Base-by-base conservation (phyloP, 1,140 invertebrate genomes). In the Pachypeltis micranthus region DNA sequence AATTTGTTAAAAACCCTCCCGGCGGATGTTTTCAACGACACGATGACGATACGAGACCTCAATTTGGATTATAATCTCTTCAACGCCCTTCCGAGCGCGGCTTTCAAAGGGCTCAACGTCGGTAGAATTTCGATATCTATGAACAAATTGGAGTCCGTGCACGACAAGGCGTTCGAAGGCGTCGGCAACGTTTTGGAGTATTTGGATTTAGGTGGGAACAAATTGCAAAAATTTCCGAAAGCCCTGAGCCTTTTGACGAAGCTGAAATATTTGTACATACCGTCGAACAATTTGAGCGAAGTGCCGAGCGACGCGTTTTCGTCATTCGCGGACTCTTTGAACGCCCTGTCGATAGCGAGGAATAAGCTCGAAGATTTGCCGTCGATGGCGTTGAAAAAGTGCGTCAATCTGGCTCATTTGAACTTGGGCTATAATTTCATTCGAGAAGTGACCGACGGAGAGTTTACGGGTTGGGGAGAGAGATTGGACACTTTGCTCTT, bases 381-480 rank as follows among this genome's bases (percentile, higher is more conserved):
- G 1, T 78, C 80, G 12, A 71, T 80, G 27, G 79, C 84, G 0
- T 72, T 93, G 25, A 78, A 78, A 67, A 80, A 83, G 70, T 84
- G 87, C 68, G 81, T 81, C 2, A 81, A 80, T 65, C 75, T 93
- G 44, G 78, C 86, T 14, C 89, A 91, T 74, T 78, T 93, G 54
- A 92, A 93, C 75, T 80, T 93, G 63, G 90, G 87, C 34, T 91
- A 92, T 70, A 93, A 93, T 72, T 82, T 82, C 67, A 91, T 93
- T 68, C 78, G 80, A 27, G 81, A 85, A 67, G 81, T 93, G 56
- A 78, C 81, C 47, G 79, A 83, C 12, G 82, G 81, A 29, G 86
- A 90, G 69, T 91, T 93, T 69, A 69, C 71, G 23, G 79, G 81
- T n/a, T 93, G 90, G 90, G 88, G 85, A 16, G 79, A 80, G 24